Evolutionary conservation across 1,140 invertebrate genomes (phyloP).

Genomic region (Ceratina calcarata): DNA sequence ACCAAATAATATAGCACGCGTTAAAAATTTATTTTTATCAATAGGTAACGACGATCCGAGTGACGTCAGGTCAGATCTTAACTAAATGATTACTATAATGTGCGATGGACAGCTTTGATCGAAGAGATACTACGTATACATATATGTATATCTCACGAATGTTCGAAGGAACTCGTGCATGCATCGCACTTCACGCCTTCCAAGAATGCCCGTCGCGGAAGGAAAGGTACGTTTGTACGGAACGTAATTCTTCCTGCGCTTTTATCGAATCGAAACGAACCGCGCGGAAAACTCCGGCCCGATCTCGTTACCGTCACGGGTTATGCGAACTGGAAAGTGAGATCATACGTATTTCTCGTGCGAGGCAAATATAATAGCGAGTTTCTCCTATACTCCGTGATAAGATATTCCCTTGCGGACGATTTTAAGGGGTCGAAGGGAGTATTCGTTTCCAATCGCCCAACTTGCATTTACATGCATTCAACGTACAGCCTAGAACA

Average conservation of each 20-base stretch:
- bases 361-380: not conserved
- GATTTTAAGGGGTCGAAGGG: not conserved
- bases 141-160: not conserved
- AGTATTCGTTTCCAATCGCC: not conserved
- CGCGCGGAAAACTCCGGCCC: constrained; percentile 26
- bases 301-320: constrained; percentile 37
- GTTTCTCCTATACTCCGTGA: constrained; percentile 9
- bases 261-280: constrained; percentile 36
- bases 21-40: constrained; percentile 46
- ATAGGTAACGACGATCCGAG: constrained; percentile 3
- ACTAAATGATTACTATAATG: constrained; percentile 20
- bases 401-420: constrained; percentile 13
- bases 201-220: constrained; percentile 11
- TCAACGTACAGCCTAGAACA: too few relatives aligned
- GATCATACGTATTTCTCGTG: constrained; percentile 24
- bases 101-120: constrained; percentile 42
- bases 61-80: constrained; percentile 8
- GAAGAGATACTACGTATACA: constrained; percentile 8
- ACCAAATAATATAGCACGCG: not conserved
- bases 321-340: constrained; percentile 44
- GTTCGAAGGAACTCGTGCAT: not conserved
- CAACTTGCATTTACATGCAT: too few relatives aligned
- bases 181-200: not conserved
- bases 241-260: constrained; percentile 9
- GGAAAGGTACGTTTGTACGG: not conserved